phyloP scores from a whole-genome alignment of 2,113 vertebrate species.

The Albula goreensis region DNA sequence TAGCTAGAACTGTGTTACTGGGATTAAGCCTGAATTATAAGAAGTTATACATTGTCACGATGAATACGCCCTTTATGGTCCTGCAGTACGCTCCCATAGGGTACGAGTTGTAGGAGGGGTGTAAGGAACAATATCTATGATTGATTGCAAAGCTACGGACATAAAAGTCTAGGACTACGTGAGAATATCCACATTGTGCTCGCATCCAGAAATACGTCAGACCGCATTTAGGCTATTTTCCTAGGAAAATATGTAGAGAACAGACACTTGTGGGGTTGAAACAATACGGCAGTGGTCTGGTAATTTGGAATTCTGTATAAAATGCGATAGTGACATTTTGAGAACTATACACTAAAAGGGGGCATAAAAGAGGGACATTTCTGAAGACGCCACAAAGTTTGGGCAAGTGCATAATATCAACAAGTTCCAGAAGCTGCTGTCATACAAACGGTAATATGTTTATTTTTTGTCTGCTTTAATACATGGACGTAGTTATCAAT shows the following conservation, averaged over 20 bases:
- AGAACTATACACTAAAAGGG: not conserved
- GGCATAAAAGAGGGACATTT: not conserved
- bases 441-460: not conserved
- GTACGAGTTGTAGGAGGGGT: not conserved
- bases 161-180: not conserved
- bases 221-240: not conserved
- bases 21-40: not conserved
- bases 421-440: not conserved
- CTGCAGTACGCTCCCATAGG: not conserved
- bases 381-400: not conserved
- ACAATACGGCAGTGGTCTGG: not conserved
- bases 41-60: not conserved
- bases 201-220: not conserved
- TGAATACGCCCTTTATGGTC: not conserved
- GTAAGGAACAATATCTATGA: constrained; percentile 1
- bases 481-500: not conserved
- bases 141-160: not conserved
- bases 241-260: not conserved
- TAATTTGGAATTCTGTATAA: not conserved
- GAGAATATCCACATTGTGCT: not conserved
- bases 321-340: not conserved
- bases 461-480: not conserved
- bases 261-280: not conserved
- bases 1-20: not conserved
- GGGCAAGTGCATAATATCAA: not conserved